Evolutionary conservation across 2,888 invertebrate genomes (phyloP), one percentile per base, ranked within the genome.

Genomic region (Linnaemya tessellans): DNA sequence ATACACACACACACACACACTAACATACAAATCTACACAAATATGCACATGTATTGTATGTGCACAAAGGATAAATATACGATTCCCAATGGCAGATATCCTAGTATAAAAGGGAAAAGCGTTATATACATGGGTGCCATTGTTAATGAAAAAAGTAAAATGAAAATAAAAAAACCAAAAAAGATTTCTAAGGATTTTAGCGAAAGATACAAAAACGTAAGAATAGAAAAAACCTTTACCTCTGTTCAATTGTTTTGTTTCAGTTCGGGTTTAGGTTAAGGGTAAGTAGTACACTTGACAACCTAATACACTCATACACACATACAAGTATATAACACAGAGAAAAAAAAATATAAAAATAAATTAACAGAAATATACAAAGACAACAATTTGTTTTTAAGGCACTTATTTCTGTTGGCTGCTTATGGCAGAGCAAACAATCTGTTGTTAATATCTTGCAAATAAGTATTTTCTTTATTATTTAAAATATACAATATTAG

Each of bases 231-330:
- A 65, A 64, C 35, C 30, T 64, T 35, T 20, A 22, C 5, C 35
- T 22, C 30, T 58, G 13, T 22, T 18, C 51, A 38, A 8, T 62
- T 73, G 10, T 74, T 60, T 25, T n/a, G 9, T 15, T 25, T 58
- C 9, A 58, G 30, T 8, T 58, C 67, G 41, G 62, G 54, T 60
- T 80, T 60, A 80, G 80, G 80, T 65, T 56, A 67, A 80, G 80
- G 73, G 68, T 74, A 80, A 80, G 80, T 80, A 67, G 51, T 60
- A 20, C 18, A 80, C 60, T 80, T 74, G 67, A 68, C 54, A 67
- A 68, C 67, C 60, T 18, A 62, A 54, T 43, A 64, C 22, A 43
- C 20, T 1, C 22, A 20, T 56, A 5, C 30, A 30, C 30, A 30
- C 30, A 30, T 5, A 30, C 30, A 5, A 30, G 20, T 9, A 43